Percentiles rank a stretch among this genome's conserved stretches.
phyloP scores from a whole-genome alignment of 2,797 vertebrate species.

The Varecia variegata region DNA sequence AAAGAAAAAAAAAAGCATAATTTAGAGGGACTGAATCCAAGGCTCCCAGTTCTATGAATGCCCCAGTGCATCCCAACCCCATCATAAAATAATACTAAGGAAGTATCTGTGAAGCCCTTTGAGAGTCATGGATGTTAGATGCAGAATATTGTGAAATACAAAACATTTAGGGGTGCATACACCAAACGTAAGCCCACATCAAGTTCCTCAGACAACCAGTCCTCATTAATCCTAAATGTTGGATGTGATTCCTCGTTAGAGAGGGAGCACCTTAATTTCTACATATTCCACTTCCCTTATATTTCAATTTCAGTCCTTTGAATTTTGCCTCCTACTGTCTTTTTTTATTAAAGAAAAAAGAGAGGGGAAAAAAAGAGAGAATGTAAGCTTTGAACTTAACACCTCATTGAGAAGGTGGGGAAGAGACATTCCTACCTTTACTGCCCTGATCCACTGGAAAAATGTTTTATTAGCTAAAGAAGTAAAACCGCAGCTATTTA shows the following conservation, averaged over 20 bases:
- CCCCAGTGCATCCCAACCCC: neutral
- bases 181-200: accelerated
- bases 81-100: neutral
- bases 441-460: neutral
- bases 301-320: conserved; percentile 1
- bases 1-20: conserved; percentile 11
- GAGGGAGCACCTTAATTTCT: neutral
- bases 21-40: neutral
- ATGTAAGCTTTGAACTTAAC: conserved; percentile 14
- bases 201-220: accelerated
- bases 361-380: neutral
- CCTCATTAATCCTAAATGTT: neutral
- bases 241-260: neutral
- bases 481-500: neutral
- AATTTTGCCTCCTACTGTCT: neutral
- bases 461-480: neutral
- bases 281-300: neutral
- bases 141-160: neutral
- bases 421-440: neutral
- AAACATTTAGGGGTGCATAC: neutral
- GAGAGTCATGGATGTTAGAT: neutral
- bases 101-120: neutral
- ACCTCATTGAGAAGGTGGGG: neutral
- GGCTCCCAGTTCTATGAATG: neutral
- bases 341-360: conserved; percentile 42